These are phyloP conservation scores for Aphelenchoides fujianensis DNA, from an alignment of 1,140 invertebrate genomes.

Conservation along the genomic window DNA sequence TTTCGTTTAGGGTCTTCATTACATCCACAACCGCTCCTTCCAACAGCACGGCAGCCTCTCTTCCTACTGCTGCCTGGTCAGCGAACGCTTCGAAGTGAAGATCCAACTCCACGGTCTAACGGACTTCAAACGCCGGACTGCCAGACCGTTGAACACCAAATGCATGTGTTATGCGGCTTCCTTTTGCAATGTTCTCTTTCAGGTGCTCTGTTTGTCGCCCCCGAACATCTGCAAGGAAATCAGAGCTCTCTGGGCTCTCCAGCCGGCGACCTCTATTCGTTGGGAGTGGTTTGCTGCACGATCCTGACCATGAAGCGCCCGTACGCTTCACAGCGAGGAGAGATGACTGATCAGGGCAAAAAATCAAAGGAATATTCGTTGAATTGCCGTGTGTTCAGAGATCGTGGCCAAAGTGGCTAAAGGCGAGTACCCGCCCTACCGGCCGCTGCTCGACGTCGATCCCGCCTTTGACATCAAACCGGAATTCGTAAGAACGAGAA, in stretches of 20 bases:
- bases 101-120: neutral
- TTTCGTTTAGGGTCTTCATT: neutral
- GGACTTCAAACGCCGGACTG: neutral
- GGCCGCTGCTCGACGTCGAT: constrained; percentile 3
- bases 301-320: constrained; percentile 46
- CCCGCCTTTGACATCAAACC: neutral
- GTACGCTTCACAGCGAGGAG: constrained; percentile 20
- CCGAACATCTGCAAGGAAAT: constrained; percentile 35
- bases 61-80: neutral
- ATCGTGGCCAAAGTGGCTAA: neutral
- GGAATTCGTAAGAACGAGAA: neutral
- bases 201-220: constrained; percentile 37
- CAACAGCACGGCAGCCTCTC: neutral
- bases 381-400: neutral
- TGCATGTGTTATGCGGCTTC: neutral
- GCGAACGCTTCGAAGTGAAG: neutral
- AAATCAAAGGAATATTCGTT: neutral
- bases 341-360: neutral
- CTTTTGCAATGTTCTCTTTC: neutral
- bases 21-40: neutral
- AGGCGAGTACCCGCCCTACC: neutral
- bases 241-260: constrained; percentile 4
- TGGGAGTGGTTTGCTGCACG: constrained; percentile 52
- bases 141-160: neutral
- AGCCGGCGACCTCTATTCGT: constrained; percentile 50